Conservation (phyloP, 2,113 vertebrate genomes). For the Ictidomys tridecemlineatus region DNA sequence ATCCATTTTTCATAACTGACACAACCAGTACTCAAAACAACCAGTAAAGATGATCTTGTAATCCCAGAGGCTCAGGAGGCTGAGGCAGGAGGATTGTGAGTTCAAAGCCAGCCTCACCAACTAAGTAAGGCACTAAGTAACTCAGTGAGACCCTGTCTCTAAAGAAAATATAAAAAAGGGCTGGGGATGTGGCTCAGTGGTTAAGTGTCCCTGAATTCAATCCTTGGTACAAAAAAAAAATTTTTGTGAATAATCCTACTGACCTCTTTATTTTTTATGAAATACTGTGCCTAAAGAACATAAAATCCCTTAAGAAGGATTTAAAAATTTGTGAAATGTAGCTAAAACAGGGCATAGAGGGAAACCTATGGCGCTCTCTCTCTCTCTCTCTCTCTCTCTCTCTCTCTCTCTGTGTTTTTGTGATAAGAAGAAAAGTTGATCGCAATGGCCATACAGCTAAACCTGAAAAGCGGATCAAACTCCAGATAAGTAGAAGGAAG, state of each 20-base stretch:
- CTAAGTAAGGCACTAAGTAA: no score
- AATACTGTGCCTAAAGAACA: not conserved
- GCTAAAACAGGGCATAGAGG: not conserved
- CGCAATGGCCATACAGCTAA: not conserved
- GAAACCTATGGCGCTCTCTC: not conserved
- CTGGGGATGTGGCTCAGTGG: no score
- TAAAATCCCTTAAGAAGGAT: not conserved
- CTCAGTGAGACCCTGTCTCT: no score
- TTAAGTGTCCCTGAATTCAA: no score
- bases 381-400: no score
- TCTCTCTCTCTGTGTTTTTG: not conserved
- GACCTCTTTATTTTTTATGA: not conserved
- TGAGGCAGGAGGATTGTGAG: no score
- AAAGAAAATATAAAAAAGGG: no score
- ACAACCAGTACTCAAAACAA: not conserved
- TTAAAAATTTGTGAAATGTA: not conserved
- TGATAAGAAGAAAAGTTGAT: not conserved
- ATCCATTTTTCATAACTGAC: not conserved
- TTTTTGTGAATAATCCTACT: not conserved
- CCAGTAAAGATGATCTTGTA: not conserved
- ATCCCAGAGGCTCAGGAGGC: no score
- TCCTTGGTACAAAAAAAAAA: no score
- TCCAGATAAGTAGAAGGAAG: not conserved
- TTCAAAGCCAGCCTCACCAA: no score
- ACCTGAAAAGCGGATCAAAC: not conserved